phyloP scores from a whole-genome alignment of 2,113 vertebrate genomes.

The Oncorhynchus kisutch region DNA sequence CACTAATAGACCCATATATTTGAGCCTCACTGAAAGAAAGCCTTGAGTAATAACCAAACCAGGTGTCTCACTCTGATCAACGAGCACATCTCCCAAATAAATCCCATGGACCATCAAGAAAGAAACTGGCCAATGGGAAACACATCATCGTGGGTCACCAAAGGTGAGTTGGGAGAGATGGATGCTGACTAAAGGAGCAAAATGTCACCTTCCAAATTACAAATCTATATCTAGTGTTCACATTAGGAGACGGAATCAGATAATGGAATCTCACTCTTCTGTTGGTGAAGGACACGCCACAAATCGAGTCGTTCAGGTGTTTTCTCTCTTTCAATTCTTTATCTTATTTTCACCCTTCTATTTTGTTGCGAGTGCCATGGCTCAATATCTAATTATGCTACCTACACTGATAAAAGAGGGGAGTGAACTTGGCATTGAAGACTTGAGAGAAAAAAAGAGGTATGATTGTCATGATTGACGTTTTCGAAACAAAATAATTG shows the following conservation, averaged over 20 bases:
- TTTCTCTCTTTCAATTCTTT: slow-evolving; percentile 36
- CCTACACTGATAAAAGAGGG: slow-evolving; percentile 30
- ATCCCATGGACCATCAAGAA: slow-evolving; percentile 5
- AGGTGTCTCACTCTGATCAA: slow-evolving; percentile 14
- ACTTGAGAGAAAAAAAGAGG: slow-evolving; percentile 10
- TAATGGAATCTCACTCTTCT: slow-evolving; percentile 55
- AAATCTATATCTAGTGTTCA: slow-evolving; percentile 44
- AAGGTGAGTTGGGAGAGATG: slow-evolving; percentile 7
- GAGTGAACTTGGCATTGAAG: background rate
- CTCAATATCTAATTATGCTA: slow-evolving; percentile 66
- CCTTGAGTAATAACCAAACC: slow-evolving; percentile 4
- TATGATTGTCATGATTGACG: slow-evolving; percentile 11
- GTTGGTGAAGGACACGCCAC: slow-evolving; percentile 27
- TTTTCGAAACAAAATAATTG: slow-evolving; percentile 5
- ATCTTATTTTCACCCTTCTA: slow-evolving; percentile 39
- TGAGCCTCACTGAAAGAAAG: background rate
- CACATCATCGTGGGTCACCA: slow-evolving; percentile 11
- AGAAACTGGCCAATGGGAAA: slow-evolving; percentile 8
- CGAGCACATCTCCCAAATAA: slow-evolving; percentile 5
- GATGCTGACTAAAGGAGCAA: background rate
- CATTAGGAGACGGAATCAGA: slow-evolving; percentile 46
- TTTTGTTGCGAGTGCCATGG: slow-evolving; percentile 20
- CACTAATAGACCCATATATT: background rate
- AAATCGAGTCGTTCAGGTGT: slow-evolving; percentile 43
- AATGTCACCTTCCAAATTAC: slow-evolving; percentile 19